phyloP scores from a whole-genome alignment of 1,140 invertebrate species.

The Steinernema khuongi region DNA sequence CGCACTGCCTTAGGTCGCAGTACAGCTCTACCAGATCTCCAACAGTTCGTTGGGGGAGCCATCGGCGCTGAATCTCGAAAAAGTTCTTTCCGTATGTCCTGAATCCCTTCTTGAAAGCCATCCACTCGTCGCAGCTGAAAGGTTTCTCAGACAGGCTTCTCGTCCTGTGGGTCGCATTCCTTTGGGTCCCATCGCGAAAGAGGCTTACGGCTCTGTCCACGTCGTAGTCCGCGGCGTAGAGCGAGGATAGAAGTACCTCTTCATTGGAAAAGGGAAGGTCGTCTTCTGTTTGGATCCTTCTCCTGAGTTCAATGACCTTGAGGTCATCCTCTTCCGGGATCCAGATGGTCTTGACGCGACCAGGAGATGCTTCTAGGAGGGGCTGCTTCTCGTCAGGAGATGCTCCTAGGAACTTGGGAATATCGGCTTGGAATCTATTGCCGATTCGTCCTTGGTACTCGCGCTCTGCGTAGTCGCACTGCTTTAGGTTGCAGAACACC shows the following conservation, averaged over 20 bases:
- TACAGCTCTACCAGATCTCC: neutral
- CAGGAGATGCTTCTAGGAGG: neutral
- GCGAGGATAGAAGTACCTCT: too few relatives aligned
- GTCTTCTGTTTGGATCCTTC: too few relatives aligned
- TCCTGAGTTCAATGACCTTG: too few relatives aligned
- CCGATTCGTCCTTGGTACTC: neutral
- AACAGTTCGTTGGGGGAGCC: neutral
- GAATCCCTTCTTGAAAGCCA: neutral
- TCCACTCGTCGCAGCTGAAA: neutral
- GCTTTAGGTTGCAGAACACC: neutral
- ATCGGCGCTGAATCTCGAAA: neutral
- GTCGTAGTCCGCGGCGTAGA: too few relatives aligned
- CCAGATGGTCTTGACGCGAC: neutral
- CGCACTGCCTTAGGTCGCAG: too few relatives aligned
- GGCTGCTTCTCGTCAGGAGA: neutral
- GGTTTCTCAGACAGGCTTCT: neutral
- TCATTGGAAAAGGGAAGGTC: too few relatives aligned
- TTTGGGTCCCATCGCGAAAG: neutral
- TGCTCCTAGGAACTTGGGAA: neutral
- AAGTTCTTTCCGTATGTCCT: neutral
- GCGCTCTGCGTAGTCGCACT: neutral
- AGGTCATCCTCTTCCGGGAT: neutral
- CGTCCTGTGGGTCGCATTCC: neutral
- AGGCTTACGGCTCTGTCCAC: neutral
- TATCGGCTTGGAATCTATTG: neutral